Base-by-base conservation (phyloP, 2,113 vertebrate species). In the Nicator chloris region DNA sequence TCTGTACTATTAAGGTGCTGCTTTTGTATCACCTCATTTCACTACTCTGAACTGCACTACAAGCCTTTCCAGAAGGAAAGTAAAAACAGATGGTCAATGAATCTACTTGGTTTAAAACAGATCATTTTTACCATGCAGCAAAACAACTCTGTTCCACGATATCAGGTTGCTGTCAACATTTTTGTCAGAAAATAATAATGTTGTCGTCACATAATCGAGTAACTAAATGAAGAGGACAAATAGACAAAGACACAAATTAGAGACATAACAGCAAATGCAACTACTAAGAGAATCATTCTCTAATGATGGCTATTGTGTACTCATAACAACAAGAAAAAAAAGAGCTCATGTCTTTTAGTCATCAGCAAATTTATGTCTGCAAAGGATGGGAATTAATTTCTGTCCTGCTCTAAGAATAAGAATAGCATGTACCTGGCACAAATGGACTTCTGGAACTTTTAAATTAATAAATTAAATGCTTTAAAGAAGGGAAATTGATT, bases 111-210 rank as follows among this genome's bases (percentile, higher is more conserved):
- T 65, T 24, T 53, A 54, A 92, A 71, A 56, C 3, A 82, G 27
- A 8, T 51, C 0, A 9, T 60, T 70, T 79, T 98, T 97, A 99
- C 99, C 99, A 6, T 99, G 99, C 59, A 99, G 98, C 84, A 99
- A 96, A 71, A 99, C 99, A 56, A 99, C 99, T 35, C 99, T 98
- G 98, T 99, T 99, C 99, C 99, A 99, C 0, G 99, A 97, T 90
- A 99, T 98, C 85, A 99, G 95, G 95, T 99, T 99, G 97, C 98
- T 99, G 97, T 99, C 96, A 17, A 99, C 99, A 2, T 98, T 99
- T 98, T 96, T 99, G 97, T 99, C 99, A 5, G 99, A 99, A 97
- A 99, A 99, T 53, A 99, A 98, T 71, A 99, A 97, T 2, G 99
- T 98, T 30, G 99, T 99, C 8, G 97, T 98, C 96, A 99, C 98